Percentiles rank a stretch among this genome's conserved stretches.
phyloP scores from a whole-genome alignment of 1,140 invertebrate genomes.

The Drosophila trapezifrons region DNA sequence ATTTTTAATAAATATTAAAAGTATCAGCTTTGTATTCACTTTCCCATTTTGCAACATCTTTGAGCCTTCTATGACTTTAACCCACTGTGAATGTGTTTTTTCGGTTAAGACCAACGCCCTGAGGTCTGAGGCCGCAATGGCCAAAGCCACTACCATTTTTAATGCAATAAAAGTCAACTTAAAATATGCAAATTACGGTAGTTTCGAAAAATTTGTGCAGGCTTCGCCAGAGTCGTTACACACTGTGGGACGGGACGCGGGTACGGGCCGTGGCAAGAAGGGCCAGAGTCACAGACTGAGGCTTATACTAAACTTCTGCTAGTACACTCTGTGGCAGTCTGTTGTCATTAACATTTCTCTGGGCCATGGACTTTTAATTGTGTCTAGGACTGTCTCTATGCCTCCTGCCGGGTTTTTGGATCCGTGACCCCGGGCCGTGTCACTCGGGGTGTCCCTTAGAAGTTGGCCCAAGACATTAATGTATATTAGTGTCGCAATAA shows the following conservation, averaged over 20 bases:
- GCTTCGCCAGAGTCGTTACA: constrained; percentile 48
- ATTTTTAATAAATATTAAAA: neutral
- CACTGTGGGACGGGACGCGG: neutral
- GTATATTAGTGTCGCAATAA: constrained; percentile 81
- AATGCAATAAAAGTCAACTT: constrained; percentile 83
- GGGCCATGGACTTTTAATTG: constrained; percentile 82
- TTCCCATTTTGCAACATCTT: neutral
- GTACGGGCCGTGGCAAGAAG: neutral
- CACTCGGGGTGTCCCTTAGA: constrained; percentile 47
- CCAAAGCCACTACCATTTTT: constrained; percentile 77
- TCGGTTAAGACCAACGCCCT: constrained; percentile 37
- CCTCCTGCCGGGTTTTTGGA: constrained; percentile 12
- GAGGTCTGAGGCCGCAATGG: constrained; percentile 70
- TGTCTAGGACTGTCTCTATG: constrained; percentile 52
- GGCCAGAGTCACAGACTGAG: constrained; percentile 5
- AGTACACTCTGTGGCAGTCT: constrained; percentile 54
- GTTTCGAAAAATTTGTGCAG: constrained; percentile 78
- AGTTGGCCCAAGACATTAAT: constrained; percentile 78
- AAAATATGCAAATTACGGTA: constrained; percentile 82
- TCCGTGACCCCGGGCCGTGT: constrained; percentile 52
- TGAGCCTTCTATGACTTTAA: neutral
- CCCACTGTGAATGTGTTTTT: constrained; percentile 29
- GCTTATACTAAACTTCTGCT: constrained; percentile 39
- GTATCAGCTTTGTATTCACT: too few species aligned
- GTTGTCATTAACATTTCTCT: constrained; percentile 80